Evolutionary conservation across 2,113 vertebrate species (phyloP), one percentile per base, ranked within the genome.

Genomic region (Limnothrissa miodon): DNA sequence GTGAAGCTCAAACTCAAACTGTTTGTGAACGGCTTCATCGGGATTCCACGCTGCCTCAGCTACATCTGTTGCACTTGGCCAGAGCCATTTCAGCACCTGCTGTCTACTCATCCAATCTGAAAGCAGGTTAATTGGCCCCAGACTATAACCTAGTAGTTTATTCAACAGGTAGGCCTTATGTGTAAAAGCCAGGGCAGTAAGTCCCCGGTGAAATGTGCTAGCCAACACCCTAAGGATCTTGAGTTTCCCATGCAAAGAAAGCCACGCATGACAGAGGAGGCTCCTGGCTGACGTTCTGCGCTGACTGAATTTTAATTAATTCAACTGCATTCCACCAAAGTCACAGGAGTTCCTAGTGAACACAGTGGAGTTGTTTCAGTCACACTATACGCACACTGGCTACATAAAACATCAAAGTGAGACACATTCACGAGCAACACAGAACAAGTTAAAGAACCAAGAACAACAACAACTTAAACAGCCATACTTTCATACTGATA

Each of bases 161-260:
- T 79, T 42, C 80, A 82, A 56, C 86, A 85, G 80, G 80, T 87
- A 85, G 56, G n/a, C n/a, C n/a, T n/a, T n/a, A n/a, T 82, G 84
- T 83, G 86, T 81, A 42, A 80, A 85, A 79, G 48, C 45, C 53
- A n/a, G 80, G 80, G 79, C 62, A 36, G 62, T 5, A 13, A 10
- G 1, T 25, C 70, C 81, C 84, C 82, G 80, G 17, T 62, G 62
- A 4, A 9, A 44, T 78, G 53, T 21, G 23, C 83, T 29, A 39
- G 51, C 46, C 39, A 70, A 45, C 51, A 17, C n/a, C 84, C 78
- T 59, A 59, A 33, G 45, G 80, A 86, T 48, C 81, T n/a, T 81
- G 39, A 78, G 48, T 79, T 85, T 44, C 39, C 80, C 23, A 11
- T 80, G 42, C 62, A 83, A 39, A 78, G 66, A 29, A 21, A 79